Base-by-base conservation (phyloP, 2,888 invertebrate genomes). In the Drosophila quasianomalipes region DNA sequence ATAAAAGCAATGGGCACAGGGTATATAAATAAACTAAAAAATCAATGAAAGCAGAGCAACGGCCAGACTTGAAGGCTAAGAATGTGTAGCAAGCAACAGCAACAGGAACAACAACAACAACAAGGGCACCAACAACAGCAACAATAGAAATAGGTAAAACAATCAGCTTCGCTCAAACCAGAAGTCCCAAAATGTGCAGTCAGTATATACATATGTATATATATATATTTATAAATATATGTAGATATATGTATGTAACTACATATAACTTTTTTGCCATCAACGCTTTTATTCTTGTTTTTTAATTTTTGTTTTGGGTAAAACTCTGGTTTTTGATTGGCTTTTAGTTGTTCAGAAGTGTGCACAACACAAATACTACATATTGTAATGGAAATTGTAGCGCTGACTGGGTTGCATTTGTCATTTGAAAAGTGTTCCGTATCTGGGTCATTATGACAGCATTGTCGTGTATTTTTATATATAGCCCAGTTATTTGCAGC, bases 301-400 rank as follows among this genome's bases (percentile, higher is more conserved):
- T 19, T 16, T 37, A 41, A 26, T 60, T 58, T 64, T 70, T 61
- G 47, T 61, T 74, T 55, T 14, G 37, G 52, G n/a, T n/a, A 28
- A 19, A 70, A 41, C 31, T 72, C 44, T 54, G 37, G 74, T 33
- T 65, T 75, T 74, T 76, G 55, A 77, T 77, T 77, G 76, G 77
- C 72, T 72, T 77, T 76, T 76, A 77, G 76, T 65, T 76, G 67
- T 59, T 54, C 26, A 51, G 37, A 67, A 76, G 65, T 76, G 65
- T 52, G 61, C 63, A 63, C 60, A 71, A 64, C 76, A 67, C 59
- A 67, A 68, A 64, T 77, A 49, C 65, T 69, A 69, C 77, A 81
- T 68, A 83, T 74, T 81, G 81, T 74, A 83, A 79, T 85, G 85
- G 83, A 83, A 83, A 83, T 83, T 83, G 85, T 81, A 68, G 71